These are phyloP conservation scores for Toxotes jaculatrix DNA, from an alignment of 2,113 vertebrate genomes.

Conservation along the genomic window DNA sequence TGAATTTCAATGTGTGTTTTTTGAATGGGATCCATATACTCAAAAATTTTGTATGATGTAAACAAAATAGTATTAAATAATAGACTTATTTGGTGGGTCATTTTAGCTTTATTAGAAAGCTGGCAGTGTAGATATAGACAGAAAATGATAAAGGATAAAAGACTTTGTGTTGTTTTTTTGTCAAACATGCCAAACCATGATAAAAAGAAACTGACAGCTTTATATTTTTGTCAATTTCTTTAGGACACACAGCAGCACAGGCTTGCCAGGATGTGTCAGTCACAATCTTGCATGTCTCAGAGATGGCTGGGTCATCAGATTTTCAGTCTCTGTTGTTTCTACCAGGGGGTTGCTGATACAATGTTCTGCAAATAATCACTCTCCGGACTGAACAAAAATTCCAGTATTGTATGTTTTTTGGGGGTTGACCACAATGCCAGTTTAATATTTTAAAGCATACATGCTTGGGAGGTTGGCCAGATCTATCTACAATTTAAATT, in stretches of 20 bases:
- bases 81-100: background rate
- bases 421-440: background rate
- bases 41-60: background rate
- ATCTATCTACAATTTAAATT: background rate
- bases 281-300: background rate
- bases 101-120: background rate
- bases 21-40: background rate
- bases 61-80: background rate
- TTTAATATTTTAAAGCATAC: background rate
- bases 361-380: constrained; percentile 2
- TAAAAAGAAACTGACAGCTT: constrained; percentile 18
- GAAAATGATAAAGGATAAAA: background rate
- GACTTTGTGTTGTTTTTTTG: background rate
- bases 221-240: background rate
- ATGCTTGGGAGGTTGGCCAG: background rate
- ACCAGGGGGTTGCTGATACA: background rate
- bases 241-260: constrained; percentile 13
- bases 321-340: constrained; percentile 1
- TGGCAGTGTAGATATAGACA: background rate
- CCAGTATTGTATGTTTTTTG: background rate
- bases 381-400: background rate
- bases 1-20: too few relatives aligned
- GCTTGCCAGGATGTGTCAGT: constrained; percentile 27
- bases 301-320: constrained; percentile 10
- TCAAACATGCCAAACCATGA: constrained; percentile 21